Evolutionary conservation across 2,113 vertebrate species (phyloP), one percentile per base, ranked within the genome.

Genomic region (Hipposideros armiger): DNA sequence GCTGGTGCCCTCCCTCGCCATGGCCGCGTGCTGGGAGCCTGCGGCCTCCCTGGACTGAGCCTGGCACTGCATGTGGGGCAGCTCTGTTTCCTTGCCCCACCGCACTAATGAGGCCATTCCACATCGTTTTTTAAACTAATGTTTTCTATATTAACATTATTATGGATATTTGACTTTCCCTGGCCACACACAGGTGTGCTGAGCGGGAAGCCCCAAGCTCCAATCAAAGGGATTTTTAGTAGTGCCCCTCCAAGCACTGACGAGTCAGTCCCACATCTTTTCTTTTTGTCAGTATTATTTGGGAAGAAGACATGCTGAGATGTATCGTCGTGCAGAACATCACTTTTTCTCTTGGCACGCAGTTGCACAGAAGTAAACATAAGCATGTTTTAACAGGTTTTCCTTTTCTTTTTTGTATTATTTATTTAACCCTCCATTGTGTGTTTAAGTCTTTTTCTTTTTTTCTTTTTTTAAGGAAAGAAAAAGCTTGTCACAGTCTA

Each of bases 1-100:
- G 99, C 99, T 99, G 99, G 98, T 98, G 99, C 99, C 98, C 98
- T 99, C 97, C 99, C 99, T 99, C 98, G 99, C 99, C 98, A 98
- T 98, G 99, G 99, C 98, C 94, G 98, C 98, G 98, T 99, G 98
- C 99, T 98, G 99, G 99, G 99, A 99, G 99, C 98, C 99, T 98
- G 97, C 95, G 96, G 98, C 98, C 98, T 98, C 98, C 98, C 97
- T 92, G 97, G 98, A 98, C 98, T 98, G 98, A 98, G 97, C 98
- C 98, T 98, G 96, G 94, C 95, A 82, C 94, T 96, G 87, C 7
- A 10, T 42, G 42, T 60, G 26, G 81, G 94, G 95, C 76, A 45
- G 8, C 28, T 88, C 85, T 11, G 11, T 60, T n/a, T 42, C 52
- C 83, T 54, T 14, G n/a, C 91, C 60, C 88, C 10, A 9, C 81